phyloP scores from a whole-genome alignment of 2,888 invertebrate species.

The Lampropteryx suffumata region DNA sequence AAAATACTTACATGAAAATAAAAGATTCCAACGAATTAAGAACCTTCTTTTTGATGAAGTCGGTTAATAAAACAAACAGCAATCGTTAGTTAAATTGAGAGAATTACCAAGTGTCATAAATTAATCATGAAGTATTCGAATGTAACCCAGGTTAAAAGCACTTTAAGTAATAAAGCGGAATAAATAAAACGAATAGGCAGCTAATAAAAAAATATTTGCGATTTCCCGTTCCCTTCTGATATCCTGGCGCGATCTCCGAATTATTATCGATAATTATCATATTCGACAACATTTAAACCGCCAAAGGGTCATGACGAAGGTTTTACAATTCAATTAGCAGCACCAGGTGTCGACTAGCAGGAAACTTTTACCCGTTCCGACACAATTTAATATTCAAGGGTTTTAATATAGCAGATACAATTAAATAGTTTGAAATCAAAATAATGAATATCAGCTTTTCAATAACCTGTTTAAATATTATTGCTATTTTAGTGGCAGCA shows the following conservation, averaged over 20 bases:
- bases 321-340: constrained; percentile 80
- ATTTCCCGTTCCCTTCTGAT: constrained; percentile 51
- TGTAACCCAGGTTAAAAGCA: too few relatives aligned
- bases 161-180: too few relatives aligned
- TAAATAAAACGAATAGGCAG: neutral
- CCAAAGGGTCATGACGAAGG: constrained; percentile 74
- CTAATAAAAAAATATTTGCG: constrained; percentile 41
- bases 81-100: too few relatives aligned
- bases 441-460: too few relatives aligned
- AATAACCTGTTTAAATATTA: too few relatives aligned
- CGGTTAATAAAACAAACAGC: too few relatives aligned
- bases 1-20: too few relatives aligned
- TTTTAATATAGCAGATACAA: constrained; percentile 55
- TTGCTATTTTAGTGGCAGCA: too few relatives aligned
- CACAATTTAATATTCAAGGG: constrained; percentile 65
- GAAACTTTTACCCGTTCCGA: constrained; percentile 58
- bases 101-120: too few relatives aligned
- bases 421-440: constrained; percentile 55
- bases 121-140: too few relatives aligned
- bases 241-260: constrained; percentile 62
- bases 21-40: too few relatives aligned
- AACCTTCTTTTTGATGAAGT: too few relatives aligned
- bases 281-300: constrained; percentile 72
- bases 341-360: constrained; percentile 72
- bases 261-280: constrained; percentile 73